Conservation (phyloP, 2,888 invertebrate species). For the Linnaemya vulpina region DNA sequence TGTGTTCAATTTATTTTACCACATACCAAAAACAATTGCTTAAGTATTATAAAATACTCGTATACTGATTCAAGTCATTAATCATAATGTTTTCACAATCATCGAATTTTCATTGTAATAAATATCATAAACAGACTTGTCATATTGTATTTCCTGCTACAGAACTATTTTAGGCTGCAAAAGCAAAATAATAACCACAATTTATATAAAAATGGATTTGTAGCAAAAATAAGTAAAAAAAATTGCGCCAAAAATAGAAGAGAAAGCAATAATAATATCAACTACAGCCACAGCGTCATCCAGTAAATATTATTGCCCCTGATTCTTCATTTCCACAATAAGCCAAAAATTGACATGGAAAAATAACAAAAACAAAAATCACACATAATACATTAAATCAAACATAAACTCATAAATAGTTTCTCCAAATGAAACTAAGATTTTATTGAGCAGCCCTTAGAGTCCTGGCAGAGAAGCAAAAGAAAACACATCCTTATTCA, state of each 20-base stretch:
- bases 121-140: slow-evolving; percentile 6
- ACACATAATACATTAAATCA: slow-evolving; percentile 1
- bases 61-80: slow-evolving; percentile 47
- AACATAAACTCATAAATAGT: slow-evolving; percentile 20
- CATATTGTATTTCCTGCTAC: slow-evolving; percentile 10
- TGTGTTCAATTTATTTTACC: background rate
- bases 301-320: slow-evolving; percentile 43
- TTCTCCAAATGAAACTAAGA: slow-evolving; percentile 28
- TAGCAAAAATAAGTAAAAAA: slow-evolving; percentile 19
- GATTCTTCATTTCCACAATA: background rate
- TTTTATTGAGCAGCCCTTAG: slow-evolving; percentile 30
- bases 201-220: slow-evolving; percentile 41
- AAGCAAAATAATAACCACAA: slow-evolving; percentile 55
- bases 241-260: slow-evolving; percentile 38
- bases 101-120: slow-evolving; percentile 40
- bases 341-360: slow-evolving; percentile 22
- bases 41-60: slow-evolving; percentile 12
- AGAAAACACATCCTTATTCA: slow-evolving; percentile 12
- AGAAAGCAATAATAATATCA: slow-evolving; percentile 3
- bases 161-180: slow-evolving; percentile 3
- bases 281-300: slow-evolving; percentile 37
- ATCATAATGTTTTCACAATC: slow-evolving; percentile 33
- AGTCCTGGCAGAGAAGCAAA: slow-evolving; percentile 32
- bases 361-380: background rate
- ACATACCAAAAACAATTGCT: slow-evolving; percentile 14